Evolutionary conservation across 2,888 invertebrate genomes (phyloP), one percentile per base, ranked within the genome.

Genomic region (Ormyrus pomaceus): DNA sequence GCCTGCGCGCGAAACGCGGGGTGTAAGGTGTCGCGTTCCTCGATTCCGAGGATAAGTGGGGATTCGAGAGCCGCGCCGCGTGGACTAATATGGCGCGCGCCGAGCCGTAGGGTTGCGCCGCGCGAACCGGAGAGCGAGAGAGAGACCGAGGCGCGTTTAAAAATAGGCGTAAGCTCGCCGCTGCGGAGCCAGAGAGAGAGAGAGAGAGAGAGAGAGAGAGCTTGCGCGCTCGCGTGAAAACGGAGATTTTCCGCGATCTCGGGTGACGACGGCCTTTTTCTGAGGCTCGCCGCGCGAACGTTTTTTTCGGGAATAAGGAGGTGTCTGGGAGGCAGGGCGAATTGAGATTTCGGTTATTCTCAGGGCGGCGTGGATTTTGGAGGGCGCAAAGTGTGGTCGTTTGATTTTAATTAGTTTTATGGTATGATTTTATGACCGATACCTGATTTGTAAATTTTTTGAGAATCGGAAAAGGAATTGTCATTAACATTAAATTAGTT

Each of bases 71-170:
- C 7, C 76, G 85, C 87, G 84, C 13, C 83, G 87, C 88, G 89
- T 91, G 91, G 87, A 91, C 90, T 90, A 90, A 91, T 90, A 91
- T 90, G 90, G 90, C 90, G 89, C 87, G 90, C 88, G 88, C 88
- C 51, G 62, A 59, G 50, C 19, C 59, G 71, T 59, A 68, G 55
- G 71, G 62, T 59, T 46, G 68, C 61, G 74, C 46, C 59, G 58
- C 66, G 50, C 45, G 19, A 59, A n/a, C 59, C 13, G 9, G 13
- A 11, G 11, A 7, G 34, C 62, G 46, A 19, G 10, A 48, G 64
- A 51, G 2, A 59, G 69, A 72, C 59, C 73, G 19, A 19, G 19
- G 34, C 34, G 45, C 79, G 81, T 78, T 19, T 81, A 81, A 81
- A 81, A 81, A 81, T 81, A 81, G 81, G 78, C 71, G 46, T 78